Base-by-base conservation (phyloP, 2,888 invertebrate species). In the Troides aeacus region DNA sequence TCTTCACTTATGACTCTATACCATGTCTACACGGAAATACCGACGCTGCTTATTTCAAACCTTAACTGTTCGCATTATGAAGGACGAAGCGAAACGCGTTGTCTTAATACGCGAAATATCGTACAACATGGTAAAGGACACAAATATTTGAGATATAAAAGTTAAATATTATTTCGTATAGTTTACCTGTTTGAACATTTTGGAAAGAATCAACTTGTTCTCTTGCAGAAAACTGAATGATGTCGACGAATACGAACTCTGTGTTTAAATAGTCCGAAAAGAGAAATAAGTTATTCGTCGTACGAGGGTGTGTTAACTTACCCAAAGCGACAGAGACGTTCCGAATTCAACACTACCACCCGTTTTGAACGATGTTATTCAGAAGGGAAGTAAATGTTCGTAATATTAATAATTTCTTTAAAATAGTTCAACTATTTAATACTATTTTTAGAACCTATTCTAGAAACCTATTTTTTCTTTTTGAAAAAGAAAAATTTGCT, bases 131-230 rank as follows among this genome's bases (percentile, higher is more conserved):
- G 1, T 50, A 18, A 30, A 30, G 30, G 30, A 30, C 30, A 30
- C 3, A 30, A 17, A 15, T 50, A 50, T 50, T 50, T 17, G 18
- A 50, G 17, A 50, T 4, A 50, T 2, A 17, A 17, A 50, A 50
- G 10, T 39, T 8, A 39, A 50, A 50, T 15, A 50, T 18, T 50
- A 18, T 50, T 50, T 17, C 17, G 17, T 50, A 10, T 39, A 2
- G 50, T 17, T 84, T 86, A 93, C 93, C 90, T 91, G 88, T 81
- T 93, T 93, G 83, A 85, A 90, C 93, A 93, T 93, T 79, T 87
- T 81, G 66, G 75, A 77, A 78, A 78, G 79, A 72, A 70, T 77
- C 75, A 70, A 74, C 74, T 82, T 72, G 74, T 75, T 75, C 75
- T 76, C 71, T 73, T 74, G 69, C 72, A 74, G 74, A 74, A 77